Base-by-base conservation (phyloP, 2,113 vertebrate genomes). In the Cynopterus brachyotis region DNA sequence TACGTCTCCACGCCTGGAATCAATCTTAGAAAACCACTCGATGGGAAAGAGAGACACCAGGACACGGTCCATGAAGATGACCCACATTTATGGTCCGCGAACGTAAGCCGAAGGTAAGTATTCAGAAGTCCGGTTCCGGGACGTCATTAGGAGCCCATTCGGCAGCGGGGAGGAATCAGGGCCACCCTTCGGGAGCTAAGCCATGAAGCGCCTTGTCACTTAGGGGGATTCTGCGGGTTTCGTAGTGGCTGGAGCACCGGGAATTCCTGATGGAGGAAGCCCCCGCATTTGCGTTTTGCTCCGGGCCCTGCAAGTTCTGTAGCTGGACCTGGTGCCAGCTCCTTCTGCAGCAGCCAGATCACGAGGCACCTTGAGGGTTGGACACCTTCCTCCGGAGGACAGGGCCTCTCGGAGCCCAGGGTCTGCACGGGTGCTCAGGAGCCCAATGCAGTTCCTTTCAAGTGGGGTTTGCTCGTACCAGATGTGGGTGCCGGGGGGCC, bases 271-370 rank as follows among this genome's bases (percentile, higher is more conserved):
- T 32, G 3, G 16, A 35, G 60, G 50, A 35, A 20, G 17, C 22
- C 24, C 13, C 0, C 2, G 7, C 19, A n/a, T 30, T 45, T 70
- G 62, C 0, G 0, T 20, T 67, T 13, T 37, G 62, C 6, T 3
- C 15, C 4, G 59, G 12, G 72, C 16, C 55, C 10, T 3, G 45
- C 30, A 7, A 16, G 28, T 22, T n/a, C 70, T 28, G 53, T 15
- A 12, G 28, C 40, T 1, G 5, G 40, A 28, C 55, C 55, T 62
- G 35, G 42, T 6, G 8, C 32, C 57, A 50, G 32, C 55, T 11
- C 17, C 11, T 37, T 37, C 24, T n/a, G 12, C 53, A 19, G 35
- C 30, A 16, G 40, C 32, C 7, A 4, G 4, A 6, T 9, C 28
- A 28, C 10, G 40, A 37, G 47, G 17, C 16, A 47, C 55, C 35